Base-by-base conservation (phyloP, 2,888 invertebrate species). In the Cosmopolites sordidus region DNA sequence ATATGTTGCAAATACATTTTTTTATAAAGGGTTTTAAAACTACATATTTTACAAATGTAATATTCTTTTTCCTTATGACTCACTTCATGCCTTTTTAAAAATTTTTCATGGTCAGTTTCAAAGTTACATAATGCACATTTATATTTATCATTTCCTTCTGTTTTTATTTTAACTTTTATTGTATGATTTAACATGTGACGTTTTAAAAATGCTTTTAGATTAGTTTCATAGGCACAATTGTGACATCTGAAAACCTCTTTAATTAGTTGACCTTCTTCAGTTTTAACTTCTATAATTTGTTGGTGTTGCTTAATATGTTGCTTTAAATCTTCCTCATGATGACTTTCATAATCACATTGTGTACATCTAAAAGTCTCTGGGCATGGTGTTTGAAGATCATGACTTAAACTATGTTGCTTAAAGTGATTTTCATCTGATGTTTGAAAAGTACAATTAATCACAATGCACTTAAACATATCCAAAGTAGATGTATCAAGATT, bases 141-240 rank as follows among this genome's bases (percentile, higher is more conserved):
- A 43, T 40, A 54, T 40, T 33, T 50, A 18, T 52, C 56, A 22
- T 3, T 22, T 27, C 11, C 5, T 48, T 55, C 55, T 2, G 33
- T 18, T 50, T 56, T 48, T 27, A 53, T 37, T 38, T 53, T 53
- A 1, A 47, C 16, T 44, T 56, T 56, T 27, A 57, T 40, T 1
- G 57, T 50, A 18, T 57, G 57, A 14, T 47, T 39, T 44, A 48
- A 39, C 53, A 57, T 53, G 16, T 57, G 57, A 6, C 57, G 41
- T 38, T 57, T 54, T 41, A 57, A 29, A 51, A 57, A 57, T 37
- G 57, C 57, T 29, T 57, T 57, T 6, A 53, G 51, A 45, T 53
- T 57, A 8, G 57, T 57, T 44, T 53, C 50, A 42, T 57, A 57
- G 30, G 53, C 51, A 46, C 57, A 57, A 39, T 57, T 50, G 22